Evolutionary conservation across 2,113 vertebrate species (phyloP).

Genomic region (Willisornis vidua): DNA sequence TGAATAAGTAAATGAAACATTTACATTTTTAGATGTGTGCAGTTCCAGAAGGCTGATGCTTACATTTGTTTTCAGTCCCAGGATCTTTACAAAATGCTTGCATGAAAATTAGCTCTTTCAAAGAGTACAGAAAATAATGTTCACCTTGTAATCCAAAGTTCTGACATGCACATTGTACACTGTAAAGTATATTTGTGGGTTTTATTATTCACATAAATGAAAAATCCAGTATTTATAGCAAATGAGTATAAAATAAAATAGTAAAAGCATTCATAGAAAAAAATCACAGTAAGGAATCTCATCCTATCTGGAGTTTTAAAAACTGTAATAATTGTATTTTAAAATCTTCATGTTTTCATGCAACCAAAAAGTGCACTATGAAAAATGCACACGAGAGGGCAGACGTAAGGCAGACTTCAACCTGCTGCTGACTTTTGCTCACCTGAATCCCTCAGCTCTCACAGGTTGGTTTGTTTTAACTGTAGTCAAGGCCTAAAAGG

Average conservation of each 20-base stretch:
- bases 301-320: not conserved
- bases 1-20: not conserved
- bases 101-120: not conserved
- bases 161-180: not conserved
- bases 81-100: not conserved
- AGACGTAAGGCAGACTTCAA: not conserved
- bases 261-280: not conserved
- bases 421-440: not conserved
- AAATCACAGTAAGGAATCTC: not conserved
- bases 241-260: not conserved
- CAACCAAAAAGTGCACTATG: not conserved
- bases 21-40: rapidly evolving
- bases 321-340: not conserved
- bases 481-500: not conserved
- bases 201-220: not conserved
- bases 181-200: not conserved
- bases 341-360: not conserved
- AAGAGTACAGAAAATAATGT: not conserved
- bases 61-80: not conserved
- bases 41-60: not conserved
- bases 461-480: not conserved
- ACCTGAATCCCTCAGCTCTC: not conserved
- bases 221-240: not conserved
- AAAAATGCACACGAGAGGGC: constrained; percentile 4
- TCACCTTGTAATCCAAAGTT: not conserved